Evolutionary conservation across 1,140 invertebrate species (phyloP).

Genomic region (Penaeus indicus): DNA sequence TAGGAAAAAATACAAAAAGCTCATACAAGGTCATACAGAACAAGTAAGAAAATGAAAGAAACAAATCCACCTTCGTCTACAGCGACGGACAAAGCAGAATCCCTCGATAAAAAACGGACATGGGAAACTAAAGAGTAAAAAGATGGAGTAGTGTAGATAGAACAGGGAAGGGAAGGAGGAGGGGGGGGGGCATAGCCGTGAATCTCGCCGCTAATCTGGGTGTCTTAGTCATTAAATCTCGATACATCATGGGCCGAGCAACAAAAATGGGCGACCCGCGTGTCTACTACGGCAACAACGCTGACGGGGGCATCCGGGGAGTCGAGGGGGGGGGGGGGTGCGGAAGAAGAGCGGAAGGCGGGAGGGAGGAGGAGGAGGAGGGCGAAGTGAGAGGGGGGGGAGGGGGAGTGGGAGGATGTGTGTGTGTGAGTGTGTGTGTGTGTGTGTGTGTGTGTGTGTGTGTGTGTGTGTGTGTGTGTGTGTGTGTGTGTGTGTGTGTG

Average conservation of each 20-base stretch:
- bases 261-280: conserved; percentile 5
- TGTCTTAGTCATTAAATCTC: conserved; percentile 49
- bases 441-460: conserved; percentile 12
- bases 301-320: background rate
- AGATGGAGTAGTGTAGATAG: too few species aligned
- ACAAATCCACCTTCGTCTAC: too few species aligned
- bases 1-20: too few species aligned
- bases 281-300: background rate
- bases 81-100: too few species aligned
- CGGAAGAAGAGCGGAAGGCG: background rate
- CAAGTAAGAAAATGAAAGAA: too few species aligned
- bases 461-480: background rate
- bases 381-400: background rate
- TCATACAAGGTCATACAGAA: too few species aligned
- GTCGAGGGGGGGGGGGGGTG: background rate
- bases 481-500: too few species aligned
- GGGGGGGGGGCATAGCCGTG: too few species aligned
- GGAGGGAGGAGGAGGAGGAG: conserved; percentile 5
- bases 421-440: conserved; percentile 18
- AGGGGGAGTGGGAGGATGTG: background rate
- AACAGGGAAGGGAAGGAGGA: too few species aligned
- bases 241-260: conserved; percentile 42
- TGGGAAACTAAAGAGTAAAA: too few species aligned
- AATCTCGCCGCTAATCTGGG: conserved; percentile 28
- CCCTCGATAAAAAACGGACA: too few species aligned